These are phyloP conservation scores for Mormyrus hasselquistii DNA, from an alignment of 2,797 vertebrate genomes.

Conservation along the genomic window DNA sequence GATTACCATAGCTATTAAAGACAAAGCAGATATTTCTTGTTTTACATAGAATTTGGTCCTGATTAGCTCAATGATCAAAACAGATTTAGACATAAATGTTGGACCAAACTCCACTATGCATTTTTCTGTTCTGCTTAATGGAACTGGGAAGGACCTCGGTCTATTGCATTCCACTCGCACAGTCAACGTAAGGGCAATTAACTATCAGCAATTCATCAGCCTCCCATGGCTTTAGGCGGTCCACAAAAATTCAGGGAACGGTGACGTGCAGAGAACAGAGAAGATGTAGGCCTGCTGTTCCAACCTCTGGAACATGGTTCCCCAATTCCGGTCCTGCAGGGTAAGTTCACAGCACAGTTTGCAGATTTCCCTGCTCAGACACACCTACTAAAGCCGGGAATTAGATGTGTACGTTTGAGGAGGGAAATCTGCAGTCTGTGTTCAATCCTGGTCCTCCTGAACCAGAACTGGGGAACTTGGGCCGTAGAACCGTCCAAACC, in stretches of 20 bases:
- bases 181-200: not conserved
- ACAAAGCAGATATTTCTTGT: constrained; percentile 27
- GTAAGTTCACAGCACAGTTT: not conserved
- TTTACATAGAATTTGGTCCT: constrained; percentile 25
- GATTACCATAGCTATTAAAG: constrained; percentile 30
- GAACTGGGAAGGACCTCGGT: not conserved
- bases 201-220: not conserved
- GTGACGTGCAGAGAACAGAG: not conserved
- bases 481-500: not conserved
- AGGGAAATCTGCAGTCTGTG: not conserved
- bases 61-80: constrained; percentile 17
- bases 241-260: not conserved
- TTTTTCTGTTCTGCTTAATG: constrained; percentile 2
- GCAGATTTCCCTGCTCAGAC: not conserved
- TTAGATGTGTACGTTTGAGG: not conserved
- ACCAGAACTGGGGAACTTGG: not conserved
- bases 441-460: not conserved
- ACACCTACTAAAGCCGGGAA: not conserved
- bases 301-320: not conserved
- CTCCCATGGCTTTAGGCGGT: not conserved
- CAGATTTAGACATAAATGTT: constrained; percentile 5
- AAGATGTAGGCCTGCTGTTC: not conserved
- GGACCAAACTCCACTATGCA: not conserved
- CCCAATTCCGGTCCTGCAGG: not conserved
- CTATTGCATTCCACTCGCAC: not conserved